A percentile compares a stretch with the other conserved stretches of the same genome.
Conservation (phyloP, 1,140 invertebrate species). For the Drosophila subobscura region DNA sequence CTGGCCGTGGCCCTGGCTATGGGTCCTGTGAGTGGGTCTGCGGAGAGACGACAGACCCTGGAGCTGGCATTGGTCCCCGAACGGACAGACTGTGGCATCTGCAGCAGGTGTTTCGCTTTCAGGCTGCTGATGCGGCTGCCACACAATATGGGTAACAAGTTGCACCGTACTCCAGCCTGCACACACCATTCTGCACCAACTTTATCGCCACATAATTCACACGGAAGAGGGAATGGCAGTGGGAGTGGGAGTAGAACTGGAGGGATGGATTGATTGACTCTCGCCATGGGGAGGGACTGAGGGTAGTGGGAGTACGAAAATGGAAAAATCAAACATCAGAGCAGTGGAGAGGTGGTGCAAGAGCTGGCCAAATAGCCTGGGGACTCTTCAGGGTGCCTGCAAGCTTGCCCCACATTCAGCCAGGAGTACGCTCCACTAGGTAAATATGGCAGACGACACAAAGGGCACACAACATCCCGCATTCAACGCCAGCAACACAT, state of each 20-base stretch:
- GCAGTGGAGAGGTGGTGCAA: not conserved
- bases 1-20: too few species aligned
- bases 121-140: slow-evolving; percentile 47
- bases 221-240: slow-evolving; percentile 31
- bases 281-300: not conserved
- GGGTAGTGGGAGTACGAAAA: slow-evolving; percentile 41
- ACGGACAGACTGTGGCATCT: slow-evolving; percentile 61
- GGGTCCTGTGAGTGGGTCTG: too few species aligned
- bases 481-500: slow-evolving; percentile 37
- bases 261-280: slow-evolving; percentile 55
- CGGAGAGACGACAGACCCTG: too few species aligned
- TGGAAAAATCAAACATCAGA: slow-evolving; percentile 55
- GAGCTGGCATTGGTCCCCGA: not conserved
- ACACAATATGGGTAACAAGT: slow-evolving; percentile 78
- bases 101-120: slow-evolving; percentile 78
- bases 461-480: slow-evolving; percentile 36
- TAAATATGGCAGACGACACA: slow-evolving; percentile 61
- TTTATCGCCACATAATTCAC: slow-evolving; percentile 79
- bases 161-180: slow-evolving; percentile 71
- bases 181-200: slow-evolving; percentile 29
- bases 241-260: slow-evolving; percentile 35
- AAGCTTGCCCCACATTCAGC: slow-evolving; percentile 33
- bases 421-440: slow-evolving; percentile 41
- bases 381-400: slow-evolving; percentile 12
- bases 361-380: slow-evolving; percentile 8